Evolutionary conservation across 1,140 invertebrate species (phyloP).

Genomic region (Lethrus apterus): DNA sequence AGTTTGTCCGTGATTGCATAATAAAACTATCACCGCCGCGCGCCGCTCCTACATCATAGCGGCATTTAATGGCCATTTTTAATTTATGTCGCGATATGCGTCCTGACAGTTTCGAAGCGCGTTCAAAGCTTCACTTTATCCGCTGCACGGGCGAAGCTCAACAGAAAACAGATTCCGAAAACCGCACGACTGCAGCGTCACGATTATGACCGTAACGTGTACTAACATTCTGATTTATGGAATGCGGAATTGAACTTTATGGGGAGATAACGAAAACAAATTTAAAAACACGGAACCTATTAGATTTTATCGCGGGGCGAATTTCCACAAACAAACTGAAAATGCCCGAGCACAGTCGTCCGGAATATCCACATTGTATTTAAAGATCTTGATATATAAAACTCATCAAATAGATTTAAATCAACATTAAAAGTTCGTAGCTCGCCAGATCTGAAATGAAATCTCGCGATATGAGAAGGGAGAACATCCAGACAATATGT

Average conservation of each 20-base stretch:
- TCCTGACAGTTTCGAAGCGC: no score
- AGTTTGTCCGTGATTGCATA: conserved; percentile 18
- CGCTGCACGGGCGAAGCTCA: no score
- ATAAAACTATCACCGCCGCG: conserved; percentile 22
- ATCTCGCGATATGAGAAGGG: conserved; percentile 27
- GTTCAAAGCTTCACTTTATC: no score
- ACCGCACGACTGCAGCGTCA: no score
- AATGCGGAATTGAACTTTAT: conserved; percentile 18
- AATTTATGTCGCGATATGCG: no score
- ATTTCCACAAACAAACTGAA: conserved; percentile 21
- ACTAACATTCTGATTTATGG: conserved; percentile 19
- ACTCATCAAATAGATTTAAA: conserved; percentile 39
- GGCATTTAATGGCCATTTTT: no score
- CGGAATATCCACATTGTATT: conserved; percentile 12
- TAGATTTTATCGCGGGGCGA: conserved; percentile 20
- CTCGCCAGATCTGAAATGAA: conserved; percentile 38
- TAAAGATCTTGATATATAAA: conserved; percentile 35
- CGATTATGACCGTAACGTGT: no score
- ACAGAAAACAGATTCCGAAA: no score
- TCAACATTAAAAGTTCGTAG: conserved; percentile 35
- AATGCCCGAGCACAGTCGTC: conserved; percentile 2
- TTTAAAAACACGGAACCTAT: conserved; percentile 21
- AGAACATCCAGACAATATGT: conserved; percentile 39
- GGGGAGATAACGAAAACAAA: conserved; percentile 21
- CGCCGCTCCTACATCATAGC: conserved; percentile 14